Evolutionary conservation across 2,888 invertebrate species (phyloP).

Genomic region (Dryadula phaetusa): DNA sequence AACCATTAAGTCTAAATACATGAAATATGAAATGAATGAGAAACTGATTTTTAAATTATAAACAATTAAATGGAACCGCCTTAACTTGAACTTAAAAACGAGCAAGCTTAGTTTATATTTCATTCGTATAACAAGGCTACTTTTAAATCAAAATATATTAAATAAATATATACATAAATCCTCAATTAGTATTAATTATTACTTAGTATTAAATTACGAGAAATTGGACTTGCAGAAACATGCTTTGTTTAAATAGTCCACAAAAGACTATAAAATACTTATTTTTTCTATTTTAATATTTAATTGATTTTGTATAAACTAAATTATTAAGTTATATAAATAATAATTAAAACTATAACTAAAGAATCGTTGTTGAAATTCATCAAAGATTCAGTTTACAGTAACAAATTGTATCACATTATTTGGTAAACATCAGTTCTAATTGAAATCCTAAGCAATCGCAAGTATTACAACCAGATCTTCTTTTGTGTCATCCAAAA

Average conservation of each 20-base stretch:
- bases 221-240: no score
- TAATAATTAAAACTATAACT: background rate
- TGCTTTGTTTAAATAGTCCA: no score
- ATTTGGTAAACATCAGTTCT: background rate
- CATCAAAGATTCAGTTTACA: background rate
- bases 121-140: background rate
- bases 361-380: background rate
- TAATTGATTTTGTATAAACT: no score
- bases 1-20: background rate
- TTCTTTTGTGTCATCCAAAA: conserved; percentile 1
- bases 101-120: no score
- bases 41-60: no score
- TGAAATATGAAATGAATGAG: background rate
- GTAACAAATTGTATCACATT: background rate
- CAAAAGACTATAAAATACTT: no score
- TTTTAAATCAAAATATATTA: background rate
- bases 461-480: background rate
- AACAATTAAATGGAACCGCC: no score
- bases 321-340: background rate
- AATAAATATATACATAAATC: no score
- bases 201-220: no score
- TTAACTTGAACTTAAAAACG: no score
- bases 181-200: no score
- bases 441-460: background rate
- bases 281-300: no score